phyloP scores from a whole-genome alignment of 2,113 vertebrate genomes.

The Spea multiplicata region DNA sequence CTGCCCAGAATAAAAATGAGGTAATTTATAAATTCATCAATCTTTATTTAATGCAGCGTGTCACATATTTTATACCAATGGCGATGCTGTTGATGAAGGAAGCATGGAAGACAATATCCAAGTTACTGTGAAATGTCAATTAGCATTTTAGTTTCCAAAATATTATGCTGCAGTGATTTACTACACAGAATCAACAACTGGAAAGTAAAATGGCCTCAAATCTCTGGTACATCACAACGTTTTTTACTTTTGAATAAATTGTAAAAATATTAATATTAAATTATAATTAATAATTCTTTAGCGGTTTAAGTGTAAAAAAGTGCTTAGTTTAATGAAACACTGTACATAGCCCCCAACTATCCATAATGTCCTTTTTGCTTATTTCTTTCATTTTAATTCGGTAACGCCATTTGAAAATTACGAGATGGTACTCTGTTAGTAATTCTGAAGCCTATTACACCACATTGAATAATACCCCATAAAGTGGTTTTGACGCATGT shows the following conservation, averaged over 20 bases:
- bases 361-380: too few relatives aligned
- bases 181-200: neutral
- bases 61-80: neutral
- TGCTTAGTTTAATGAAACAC: too few relatives aligned
- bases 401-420: too few relatives aligned
- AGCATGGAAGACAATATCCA: neutral
- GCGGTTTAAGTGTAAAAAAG: too few relatives aligned
- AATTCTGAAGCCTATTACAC: too few relatives aligned
- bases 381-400: too few relatives aligned
- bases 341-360: too few relatives aligned
- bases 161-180: neutral
- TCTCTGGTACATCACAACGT: neutral
- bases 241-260: neutral
- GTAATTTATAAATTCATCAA: neutral
- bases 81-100: neutral
- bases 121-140: neutral
- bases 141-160: neutral
- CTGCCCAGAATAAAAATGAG: neutral
- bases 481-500: too few relatives aligned
- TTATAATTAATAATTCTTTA: too few relatives aligned
- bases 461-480: too few relatives aligned
- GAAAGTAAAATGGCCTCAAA: neutral
- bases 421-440: too few relatives aligned
- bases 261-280: too few relatives aligned
- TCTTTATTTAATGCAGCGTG: neutral